Base-by-base conservation (phyloP, 2,888 invertebrate species). In the Cremastobaeus sp. region DNA sequence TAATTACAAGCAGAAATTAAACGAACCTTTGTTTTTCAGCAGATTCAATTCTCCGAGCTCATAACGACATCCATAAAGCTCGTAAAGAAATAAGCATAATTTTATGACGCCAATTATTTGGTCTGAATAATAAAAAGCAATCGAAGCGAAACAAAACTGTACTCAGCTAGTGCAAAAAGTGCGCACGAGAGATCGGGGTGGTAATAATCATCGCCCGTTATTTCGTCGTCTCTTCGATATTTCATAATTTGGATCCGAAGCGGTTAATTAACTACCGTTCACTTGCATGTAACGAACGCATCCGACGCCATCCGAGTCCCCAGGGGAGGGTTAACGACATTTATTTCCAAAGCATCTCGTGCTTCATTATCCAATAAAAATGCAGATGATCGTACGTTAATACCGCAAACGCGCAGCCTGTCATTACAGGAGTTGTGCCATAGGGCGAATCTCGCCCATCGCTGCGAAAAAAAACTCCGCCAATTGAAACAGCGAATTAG, bases 341-440 rank as follows among this genome's bases (percentile, higher is more conserved):
- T 73, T 73, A 62, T 66, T 66, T 60, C 30, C 60, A 65, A 66
- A 66, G 60, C 39, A 60, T 62, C 72, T 60, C 60, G 66, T 66
- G 72, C 66, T 15, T 59, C 66, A 62, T 73, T 66, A 73, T 73
- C 60, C 60, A 66, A 73, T 73, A 62, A 73, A 66, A 73, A 73
- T 73, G 66, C 50, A 73, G 68, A 73, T 73, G 48, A 55, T 68
- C 50, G 65, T 65, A 55, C 73, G 60, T 62, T 73, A 73, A 62
- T 68, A 34, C 41, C 37, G 41, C 52, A 41, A 18, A n/a, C 37
- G 17, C 25, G 55, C 21, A 55, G 55, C 4, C 43, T 17, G 39
- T 62, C 34, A 70, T 60, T 60, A 69, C 37, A 35, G 32, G 11
- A 54, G 50, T 55, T 50, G 47, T 47, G 47, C 54, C 65, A 47